phyloP scores from a whole-genome alignment of 2,888 invertebrate species.

The Cryptus viduatorius region DNA sequence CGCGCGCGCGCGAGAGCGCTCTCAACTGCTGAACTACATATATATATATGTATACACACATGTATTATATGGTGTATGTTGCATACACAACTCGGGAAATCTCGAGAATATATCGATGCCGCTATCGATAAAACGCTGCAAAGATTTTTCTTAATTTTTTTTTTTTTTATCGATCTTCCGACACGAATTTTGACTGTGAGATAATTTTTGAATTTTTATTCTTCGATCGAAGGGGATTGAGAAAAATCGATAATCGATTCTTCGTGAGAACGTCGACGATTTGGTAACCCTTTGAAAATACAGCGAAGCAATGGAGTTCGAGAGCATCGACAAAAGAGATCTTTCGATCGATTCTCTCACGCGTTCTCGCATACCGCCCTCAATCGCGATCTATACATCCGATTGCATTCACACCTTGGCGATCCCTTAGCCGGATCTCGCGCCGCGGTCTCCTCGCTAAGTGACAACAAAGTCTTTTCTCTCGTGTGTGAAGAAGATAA shows the following conservation, averaged over 20 bases:
- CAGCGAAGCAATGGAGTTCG: slow-evolving; percentile 10
- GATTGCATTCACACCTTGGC: slow-evolving; percentile 66
- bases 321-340: slow-evolving; percentile 9
- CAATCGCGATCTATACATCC: slow-evolving; percentile 57
- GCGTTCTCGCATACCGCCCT: slow-evolving; percentile 50
- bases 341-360: slow-evolving; percentile 59
- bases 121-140: neutral
- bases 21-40: slow-evolving; percentile 42
- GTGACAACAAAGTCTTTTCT: slow-evolving; percentile 23
- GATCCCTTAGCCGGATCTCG: slow-evolving; percentile 44
- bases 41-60: slow-evolving; percentile 29
- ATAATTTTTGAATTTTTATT: slow-evolving; percentile 1
- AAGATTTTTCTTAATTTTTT: neutral
- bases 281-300: neutral
- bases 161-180: too few relatives aligned
- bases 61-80: neutral
- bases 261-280: slow-evolving; percentile 9
- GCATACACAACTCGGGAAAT: neutral
- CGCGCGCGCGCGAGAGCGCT: slow-evolving; percentile 47
- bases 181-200: neutral
- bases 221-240: neutral
- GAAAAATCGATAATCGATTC: neutral
- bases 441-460: slow-evolving; percentile 31
- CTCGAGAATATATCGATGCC: slow-evolving; percentile 16
- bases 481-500: slow-evolving; percentile 9